phyloP scores from a whole-genome alignment of 2,888 invertebrate genomes.

The Ophion costatus region DNA sequence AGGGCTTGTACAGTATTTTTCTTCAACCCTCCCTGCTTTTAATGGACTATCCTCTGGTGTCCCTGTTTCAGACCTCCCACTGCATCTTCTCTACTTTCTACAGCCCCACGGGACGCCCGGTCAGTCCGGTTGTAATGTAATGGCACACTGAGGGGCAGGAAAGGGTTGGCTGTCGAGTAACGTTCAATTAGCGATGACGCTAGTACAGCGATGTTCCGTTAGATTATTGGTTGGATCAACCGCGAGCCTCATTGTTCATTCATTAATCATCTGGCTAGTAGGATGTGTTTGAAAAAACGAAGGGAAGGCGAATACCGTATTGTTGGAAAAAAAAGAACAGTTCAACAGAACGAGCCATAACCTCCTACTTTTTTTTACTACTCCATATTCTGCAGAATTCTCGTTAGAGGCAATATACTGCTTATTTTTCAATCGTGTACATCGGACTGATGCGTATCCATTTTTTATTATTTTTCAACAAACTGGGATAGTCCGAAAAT shows the following conservation, averaged over 20 bases:
- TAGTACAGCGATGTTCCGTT: not conserved
- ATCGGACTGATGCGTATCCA: not conserved
- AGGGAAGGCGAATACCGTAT: not conserved
- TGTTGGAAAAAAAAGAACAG: not conserved
- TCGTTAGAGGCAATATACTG: not conserved
- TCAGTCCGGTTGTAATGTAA: conserved; percentile 7
- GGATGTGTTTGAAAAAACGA: not conserved
- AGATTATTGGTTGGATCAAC: not conserved
- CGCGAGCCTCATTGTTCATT: not conserved
- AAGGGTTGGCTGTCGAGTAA: conserved; percentile 6
- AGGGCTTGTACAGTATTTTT: conserved; percentile 21
- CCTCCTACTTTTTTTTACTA: not conserved
- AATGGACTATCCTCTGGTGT: conserved; percentile 1
- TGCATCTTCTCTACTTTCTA: conserved; percentile 8
- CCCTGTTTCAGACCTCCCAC: not conserved
- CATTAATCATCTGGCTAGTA: not conserved
- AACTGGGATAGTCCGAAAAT: not conserved
- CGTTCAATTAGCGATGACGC: not conserved
- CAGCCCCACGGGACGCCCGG: not conserved
- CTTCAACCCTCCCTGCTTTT: conserved; percentile 23
- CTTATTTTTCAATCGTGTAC: not conserved
- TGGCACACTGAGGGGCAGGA: not conserved
- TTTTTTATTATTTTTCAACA: not conserved
- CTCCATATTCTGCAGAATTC: not conserved
- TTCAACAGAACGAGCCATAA: not conserved